Evolutionary conservation across 1,140 invertebrate species (phyloP).

Genomic region (Bradysia coprophila): DNA sequence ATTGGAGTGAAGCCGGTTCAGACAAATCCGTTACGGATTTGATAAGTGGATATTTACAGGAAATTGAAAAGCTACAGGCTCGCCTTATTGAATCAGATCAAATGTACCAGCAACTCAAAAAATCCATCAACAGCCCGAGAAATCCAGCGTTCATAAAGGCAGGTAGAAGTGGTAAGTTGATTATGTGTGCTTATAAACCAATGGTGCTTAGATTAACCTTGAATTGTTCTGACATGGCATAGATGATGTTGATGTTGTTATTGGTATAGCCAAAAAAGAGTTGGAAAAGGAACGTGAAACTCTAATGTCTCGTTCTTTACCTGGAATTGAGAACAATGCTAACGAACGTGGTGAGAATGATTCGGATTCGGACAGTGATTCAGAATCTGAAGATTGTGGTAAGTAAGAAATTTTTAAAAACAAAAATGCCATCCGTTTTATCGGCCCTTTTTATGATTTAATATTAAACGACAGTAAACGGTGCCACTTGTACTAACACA

Average conservation of each 20-base stretch:
- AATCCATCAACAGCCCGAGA: constrained; percentile 14
- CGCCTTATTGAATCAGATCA: constrained; percentile 77
- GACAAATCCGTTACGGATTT: constrained; percentile 44
- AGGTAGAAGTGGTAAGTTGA: constrained; percentile 5
- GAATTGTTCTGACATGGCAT: constrained; percentile 5
- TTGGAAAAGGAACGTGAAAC: constrained; percentile 26
- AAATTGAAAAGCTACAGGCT: constrained; percentile 79
- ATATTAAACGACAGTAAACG: too few species aligned
- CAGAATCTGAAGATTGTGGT: constrained; percentile 29
- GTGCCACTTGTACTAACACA: too few species aligned
- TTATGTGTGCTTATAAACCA: constrained; percentile 2
- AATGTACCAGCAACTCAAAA: constrained; percentile 51
- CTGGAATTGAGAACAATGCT: constrained; percentile 7
- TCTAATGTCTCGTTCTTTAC: constrained; percentile 14
- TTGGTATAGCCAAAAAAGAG: constrained; percentile 33
- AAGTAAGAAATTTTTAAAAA: constrained; percentile 7
- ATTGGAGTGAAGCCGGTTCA: constrained; percentile 36
- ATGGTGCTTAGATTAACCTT: constrained; percentile 3
- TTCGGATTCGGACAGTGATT: constrained; percentile 34
- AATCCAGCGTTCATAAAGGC: too few species aligned
- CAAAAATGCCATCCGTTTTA: too few species aligned
- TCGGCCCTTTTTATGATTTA: too few species aligned
- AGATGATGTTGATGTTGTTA: constrained; percentile 15
- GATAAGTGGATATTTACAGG: constrained; percentile 67
- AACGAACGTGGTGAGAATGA: constrained; percentile 28